A percentile compares a stretch with the other conserved stretches of the same genome.
phyloP scores from a whole-genome alignment of 2,797 vertebrate genomes.

The Calcarius lapponicus region DNA sequence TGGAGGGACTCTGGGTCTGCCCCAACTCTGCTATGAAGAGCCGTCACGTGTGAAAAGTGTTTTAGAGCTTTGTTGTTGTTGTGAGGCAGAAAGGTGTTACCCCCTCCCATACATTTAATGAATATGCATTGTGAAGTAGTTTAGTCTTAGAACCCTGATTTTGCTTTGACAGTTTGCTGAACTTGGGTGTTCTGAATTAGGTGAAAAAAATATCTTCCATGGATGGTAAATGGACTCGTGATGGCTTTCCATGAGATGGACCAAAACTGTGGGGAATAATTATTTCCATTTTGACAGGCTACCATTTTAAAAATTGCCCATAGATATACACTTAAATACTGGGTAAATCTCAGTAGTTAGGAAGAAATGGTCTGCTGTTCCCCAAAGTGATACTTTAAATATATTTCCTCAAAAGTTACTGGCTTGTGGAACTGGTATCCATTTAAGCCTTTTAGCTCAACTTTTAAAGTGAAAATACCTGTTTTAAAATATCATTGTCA shows the following conservation, averaged over 20 bases:
- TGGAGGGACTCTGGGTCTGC: background rate
- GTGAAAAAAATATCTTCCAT: background rate
- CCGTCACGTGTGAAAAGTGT: fast-evolving
- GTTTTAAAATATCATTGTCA: background rate
- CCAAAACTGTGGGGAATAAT: background rate
- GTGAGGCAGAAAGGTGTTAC: background rate
- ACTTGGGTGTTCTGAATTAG: background rate
- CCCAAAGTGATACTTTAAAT: background rate
- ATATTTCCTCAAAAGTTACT: background rate
- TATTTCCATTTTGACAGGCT: background rate
- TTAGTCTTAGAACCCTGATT: background rate
- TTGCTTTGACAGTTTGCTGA: background rate
- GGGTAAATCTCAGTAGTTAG: background rate
- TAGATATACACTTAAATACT: background rate
- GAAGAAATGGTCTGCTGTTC: background rate
- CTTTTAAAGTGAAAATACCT: background rate
- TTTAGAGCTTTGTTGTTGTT: background rate
- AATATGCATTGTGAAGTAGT: background rate
- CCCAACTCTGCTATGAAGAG: background rate
- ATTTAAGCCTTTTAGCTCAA: background rate
- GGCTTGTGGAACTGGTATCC: background rate
- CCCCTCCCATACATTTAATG: background rate
- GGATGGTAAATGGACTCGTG: background rate
- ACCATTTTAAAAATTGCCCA: background rate
- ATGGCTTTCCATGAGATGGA: background rate